Conservation (phyloP, 1,140 invertebrate genomes). For the Dendrolimus kikuchii region DNA sequence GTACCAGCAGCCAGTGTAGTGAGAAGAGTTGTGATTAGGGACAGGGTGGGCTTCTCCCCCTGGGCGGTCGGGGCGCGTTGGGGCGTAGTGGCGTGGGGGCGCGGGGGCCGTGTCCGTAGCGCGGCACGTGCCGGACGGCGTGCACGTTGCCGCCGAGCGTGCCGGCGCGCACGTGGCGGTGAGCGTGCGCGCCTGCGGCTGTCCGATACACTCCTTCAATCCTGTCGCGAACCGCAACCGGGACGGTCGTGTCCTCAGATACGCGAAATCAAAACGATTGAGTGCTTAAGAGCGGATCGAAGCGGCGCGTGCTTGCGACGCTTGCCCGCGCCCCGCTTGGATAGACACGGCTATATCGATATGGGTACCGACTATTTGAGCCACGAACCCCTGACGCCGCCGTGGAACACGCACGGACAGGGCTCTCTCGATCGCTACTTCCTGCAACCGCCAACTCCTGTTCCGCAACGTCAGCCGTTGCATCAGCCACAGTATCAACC, state of each 20-base stretch:
- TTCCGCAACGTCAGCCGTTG: slow-evolving; percentile 6
- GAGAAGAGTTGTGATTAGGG: not conserved
- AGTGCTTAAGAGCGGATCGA: slow-evolving; percentile 23
- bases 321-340: slow-evolving; percentile 40
- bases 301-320: slow-evolving; percentile 24
- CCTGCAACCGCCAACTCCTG: slow-evolving; percentile 14
- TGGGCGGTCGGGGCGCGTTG: slow-evolving; percentile 7
- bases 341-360: slow-evolving; percentile 55
- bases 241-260: slow-evolving; percentile 31
- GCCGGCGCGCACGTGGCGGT: slow-evolving; percentile 32
- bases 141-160: slow-evolving; percentile 35
- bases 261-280: slow-evolving; percentile 30
- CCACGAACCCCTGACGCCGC: slow-evolving; percentile 1
- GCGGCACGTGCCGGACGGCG: slow-evolving; percentile 30
- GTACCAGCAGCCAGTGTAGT: no score
- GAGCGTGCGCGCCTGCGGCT: slow-evolving; percentile 22
- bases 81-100: slow-evolving; percentile 11
- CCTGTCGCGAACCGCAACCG: slow-evolving; percentile 31
- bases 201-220: slow-evolving; percentile 31
- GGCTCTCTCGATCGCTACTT: slow-evolving; percentile 15
- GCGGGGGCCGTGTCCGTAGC: not conserved
- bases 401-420: not conserved
- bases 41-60: not conserved
- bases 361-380: slow-evolving; percentile 42
- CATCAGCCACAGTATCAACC: not conserved